Evolutionary conservation across 2,888 invertebrate genomes (phyloP).

Genomic region (Zhuqinia jingwanae): DNA sequence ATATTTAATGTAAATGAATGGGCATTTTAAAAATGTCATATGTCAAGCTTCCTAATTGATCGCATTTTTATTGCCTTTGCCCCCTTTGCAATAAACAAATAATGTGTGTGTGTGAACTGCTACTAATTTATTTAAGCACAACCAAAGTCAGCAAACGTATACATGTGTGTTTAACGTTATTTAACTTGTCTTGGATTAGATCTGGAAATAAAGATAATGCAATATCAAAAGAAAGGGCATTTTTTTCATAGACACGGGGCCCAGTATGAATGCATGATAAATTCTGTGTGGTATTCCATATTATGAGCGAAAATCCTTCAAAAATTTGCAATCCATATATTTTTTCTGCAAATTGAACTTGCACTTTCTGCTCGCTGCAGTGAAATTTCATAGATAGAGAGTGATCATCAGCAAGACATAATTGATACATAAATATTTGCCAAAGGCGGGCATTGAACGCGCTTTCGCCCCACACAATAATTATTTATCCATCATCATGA

Average conservation of each 20-base stretch:
- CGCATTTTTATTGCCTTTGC: conserved; percentile 7
- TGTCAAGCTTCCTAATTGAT: conserved; percentile 69
- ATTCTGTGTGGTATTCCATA: conserved; percentile 21
- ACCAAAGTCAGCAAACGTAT: not conserved
- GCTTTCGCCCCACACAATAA: not conserved
- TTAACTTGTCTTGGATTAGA: not conserved
- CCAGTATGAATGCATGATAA: not conserved
- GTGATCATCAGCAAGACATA: not conserved
- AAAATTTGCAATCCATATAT: conserved; percentile 20
- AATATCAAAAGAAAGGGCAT: conserved; percentile 29
- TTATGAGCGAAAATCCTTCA: not conserved
- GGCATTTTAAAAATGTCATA: conserved; percentile 53
- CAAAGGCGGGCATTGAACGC: not conserved
- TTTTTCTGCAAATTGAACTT: not conserved
- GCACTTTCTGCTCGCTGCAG: not conserved
- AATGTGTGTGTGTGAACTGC: not conserved
- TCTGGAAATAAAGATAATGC: too few species aligned
- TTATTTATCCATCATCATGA: conserved; percentile 35
- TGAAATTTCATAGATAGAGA: not conserved
- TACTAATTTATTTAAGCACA: not conserved
- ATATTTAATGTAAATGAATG: conserved; percentile 57
- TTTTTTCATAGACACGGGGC: not conserved
- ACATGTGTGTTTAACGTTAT: too few species aligned
- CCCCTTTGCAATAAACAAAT: not conserved
- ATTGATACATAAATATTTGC: not conserved